Evolutionary conservation across 2,888 invertebrate species (phyloP), one percentile per base, ranked within the genome.

Genomic region (Dorcus parallelipipedus): DNA sequence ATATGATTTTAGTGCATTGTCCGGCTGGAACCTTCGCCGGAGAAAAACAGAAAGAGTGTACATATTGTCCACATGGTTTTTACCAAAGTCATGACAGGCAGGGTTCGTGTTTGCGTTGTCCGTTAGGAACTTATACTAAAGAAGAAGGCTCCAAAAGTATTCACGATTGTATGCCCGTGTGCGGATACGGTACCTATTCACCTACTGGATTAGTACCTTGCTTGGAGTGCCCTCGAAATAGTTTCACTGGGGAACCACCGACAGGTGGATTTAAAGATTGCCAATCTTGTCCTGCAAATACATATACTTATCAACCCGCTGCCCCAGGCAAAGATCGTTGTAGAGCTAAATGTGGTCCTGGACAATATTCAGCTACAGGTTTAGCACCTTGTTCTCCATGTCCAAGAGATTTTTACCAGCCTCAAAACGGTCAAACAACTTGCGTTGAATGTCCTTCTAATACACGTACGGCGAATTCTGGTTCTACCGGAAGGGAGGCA

Each of bases 11-110:
- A 93, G 93, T 97, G 62, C 93, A 97, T 73, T 99, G 99, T 75
- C 97, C 98, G 6, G 95, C 96, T 67, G 98, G 98, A 70, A 95
- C 97, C 0, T 95, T 88, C 72, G 94, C 95, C 43, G 90, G 89
- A 17, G 91, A 91, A 68, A 93, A 94, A 69, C 94, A 95, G 79
- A 91, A 93, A 72, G 85, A 88, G 58, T 98, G 98, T 77, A 91
- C 92, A 1, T 88, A 91, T 73, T 98, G 98, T 75, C 90, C 93
- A 1, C 84, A 89, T 69, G 98, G 97, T 10, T 95, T 87, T 74
- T 98, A 95, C 79, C 97, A 97, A 79, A 95, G 95, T 71, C 86
- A 90, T 69, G 92, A 93, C 61, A 86, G 95, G 45, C 95, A 96
- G 82, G 93, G 94, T 2, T 84, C 90, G 0, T 98, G 98, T 76